Conservation (phyloP, 2,113 vertebrate species). For the Dipodomys stephensi region DNA sequence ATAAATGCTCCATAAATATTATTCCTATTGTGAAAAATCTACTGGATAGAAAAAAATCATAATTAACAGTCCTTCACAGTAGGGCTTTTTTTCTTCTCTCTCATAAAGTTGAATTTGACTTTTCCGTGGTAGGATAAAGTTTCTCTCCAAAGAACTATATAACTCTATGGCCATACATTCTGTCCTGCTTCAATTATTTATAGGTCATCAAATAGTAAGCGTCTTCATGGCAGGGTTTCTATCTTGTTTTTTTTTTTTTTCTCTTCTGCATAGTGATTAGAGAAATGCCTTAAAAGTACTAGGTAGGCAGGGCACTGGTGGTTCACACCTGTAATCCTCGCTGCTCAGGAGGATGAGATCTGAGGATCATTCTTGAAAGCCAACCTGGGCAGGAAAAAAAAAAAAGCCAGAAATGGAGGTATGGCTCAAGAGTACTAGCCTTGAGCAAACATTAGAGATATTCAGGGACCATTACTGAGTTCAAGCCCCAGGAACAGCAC, state of each 20-base stretch:
- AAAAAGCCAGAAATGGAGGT: too few species aligned
- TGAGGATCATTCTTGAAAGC: too few species aligned
- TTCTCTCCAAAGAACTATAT: neutral
- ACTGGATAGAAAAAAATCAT: neutral
- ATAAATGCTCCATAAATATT: constrained; percentile 32
- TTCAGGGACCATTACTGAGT: too few species aligned
- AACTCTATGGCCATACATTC: neutral
- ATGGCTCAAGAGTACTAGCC: too few species aligned
- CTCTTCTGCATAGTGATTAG: neutral
- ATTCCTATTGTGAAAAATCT: neutral
- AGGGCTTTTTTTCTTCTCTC: neutral
- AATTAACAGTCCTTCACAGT: neutral
- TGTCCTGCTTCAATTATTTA: constrained; percentile 1
- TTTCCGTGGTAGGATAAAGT: neutral
- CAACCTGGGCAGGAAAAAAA: too few species aligned
- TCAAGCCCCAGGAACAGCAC: too few species aligned
- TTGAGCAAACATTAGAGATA: too few species aligned
- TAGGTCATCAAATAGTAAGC: neutral
- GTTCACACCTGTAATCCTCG: too few species aligned
- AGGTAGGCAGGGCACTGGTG: neutral
- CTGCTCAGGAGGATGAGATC: too few species aligned
- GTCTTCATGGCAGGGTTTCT: neutral
- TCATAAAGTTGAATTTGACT: constrained; percentile 7
- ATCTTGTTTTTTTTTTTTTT: constrained; percentile 41
- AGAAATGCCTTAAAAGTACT: constrained; percentile 19